phyloP scores from a whole-genome alignment of 2,888 invertebrate genomes.

The Thymelicus lineola region DNA sequence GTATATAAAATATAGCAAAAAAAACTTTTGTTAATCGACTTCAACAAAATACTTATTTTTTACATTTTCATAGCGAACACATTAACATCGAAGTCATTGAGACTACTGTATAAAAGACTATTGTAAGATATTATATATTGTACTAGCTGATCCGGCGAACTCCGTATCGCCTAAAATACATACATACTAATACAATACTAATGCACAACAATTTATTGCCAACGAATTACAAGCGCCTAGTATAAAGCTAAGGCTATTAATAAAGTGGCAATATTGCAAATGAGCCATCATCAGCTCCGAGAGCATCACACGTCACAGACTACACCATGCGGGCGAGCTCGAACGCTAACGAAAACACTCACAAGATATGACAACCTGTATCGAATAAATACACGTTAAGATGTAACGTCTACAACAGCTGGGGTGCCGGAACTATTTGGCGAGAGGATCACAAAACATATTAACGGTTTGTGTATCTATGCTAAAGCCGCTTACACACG shows the following conservation, averaged over 20 bases:
- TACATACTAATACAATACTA: no score
- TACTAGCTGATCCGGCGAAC: no score
- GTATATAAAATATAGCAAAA: not conserved
- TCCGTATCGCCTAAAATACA: no score
- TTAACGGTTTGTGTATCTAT: not conserved
- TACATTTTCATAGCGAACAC: no score
- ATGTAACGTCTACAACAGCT: constrained; percentile 17
- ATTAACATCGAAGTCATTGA: no score
- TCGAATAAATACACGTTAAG: not conserved
- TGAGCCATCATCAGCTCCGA: not conserved
- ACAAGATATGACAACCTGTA: not conserved
- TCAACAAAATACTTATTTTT: no score
- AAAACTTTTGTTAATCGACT: not conserved
- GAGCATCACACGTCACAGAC: not conserved
- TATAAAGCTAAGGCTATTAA: constrained; percentile 4
- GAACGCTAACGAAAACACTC: not conserved
- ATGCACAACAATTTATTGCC: not conserved
- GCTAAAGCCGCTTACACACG: not conserved
- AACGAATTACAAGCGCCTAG: constrained; percentile 6
- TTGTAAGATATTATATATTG: no score
- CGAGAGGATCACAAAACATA: constrained; percentile 10
- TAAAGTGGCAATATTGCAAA: not conserved
- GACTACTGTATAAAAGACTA: no score
- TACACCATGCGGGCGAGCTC: not conserved
- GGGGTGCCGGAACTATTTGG: constrained; percentile 27